Percentiles rank a stretch among this genome's conserved stretches.
Conservation (phyloP, 2,113 vertebrate genomes). For the Corythaixoides concolor region DNA sequence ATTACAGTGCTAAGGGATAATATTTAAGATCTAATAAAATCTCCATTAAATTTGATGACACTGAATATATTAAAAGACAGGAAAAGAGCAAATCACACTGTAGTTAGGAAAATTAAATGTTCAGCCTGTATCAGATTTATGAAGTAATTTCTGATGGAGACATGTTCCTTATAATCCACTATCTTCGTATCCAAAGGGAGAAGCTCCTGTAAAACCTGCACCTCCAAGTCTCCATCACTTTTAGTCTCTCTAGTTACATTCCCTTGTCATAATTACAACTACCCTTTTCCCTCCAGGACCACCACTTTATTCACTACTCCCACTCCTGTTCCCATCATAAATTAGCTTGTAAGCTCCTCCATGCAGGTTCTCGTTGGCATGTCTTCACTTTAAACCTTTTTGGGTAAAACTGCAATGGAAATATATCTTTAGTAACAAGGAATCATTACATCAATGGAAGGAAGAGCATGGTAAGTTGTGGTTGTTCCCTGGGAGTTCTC, state of each 20-base stretch:
- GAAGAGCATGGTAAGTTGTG: neutral
- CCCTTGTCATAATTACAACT: neutral
- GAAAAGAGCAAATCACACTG: slow-evolving; percentile 27
- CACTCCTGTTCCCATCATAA: neutral
- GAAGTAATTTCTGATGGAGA: slow-evolving; percentile 19
- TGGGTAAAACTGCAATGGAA: neutral
- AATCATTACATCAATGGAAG: neutral
- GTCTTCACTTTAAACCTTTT: neutral
- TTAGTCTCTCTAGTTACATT: neutral
- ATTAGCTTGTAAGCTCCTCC: neutral
- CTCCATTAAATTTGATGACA: slow-evolving; percentile 23
- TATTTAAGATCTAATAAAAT: slow-evolving; percentile 55
- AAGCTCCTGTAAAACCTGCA: neutral
- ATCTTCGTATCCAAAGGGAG: neutral
- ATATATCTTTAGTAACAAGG: neutral
- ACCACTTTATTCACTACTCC: neutral
- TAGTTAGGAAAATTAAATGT: slow-evolving; percentile 37
- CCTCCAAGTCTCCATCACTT: neutral
- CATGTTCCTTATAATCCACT: neutral
- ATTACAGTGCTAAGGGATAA: slow-evolving; percentile 51
- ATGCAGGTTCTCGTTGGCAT: neutral
- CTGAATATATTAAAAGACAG: slow-evolving; percentile 24
- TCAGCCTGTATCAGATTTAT: neutral
- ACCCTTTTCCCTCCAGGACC: neutral
- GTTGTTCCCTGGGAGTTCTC: neutral